Evolutionary conservation across 2,113 vertebrate genomes (phyloP), one percentile per base, ranked within the genome.

Genomic region (Ciconia boyciana): DNA sequence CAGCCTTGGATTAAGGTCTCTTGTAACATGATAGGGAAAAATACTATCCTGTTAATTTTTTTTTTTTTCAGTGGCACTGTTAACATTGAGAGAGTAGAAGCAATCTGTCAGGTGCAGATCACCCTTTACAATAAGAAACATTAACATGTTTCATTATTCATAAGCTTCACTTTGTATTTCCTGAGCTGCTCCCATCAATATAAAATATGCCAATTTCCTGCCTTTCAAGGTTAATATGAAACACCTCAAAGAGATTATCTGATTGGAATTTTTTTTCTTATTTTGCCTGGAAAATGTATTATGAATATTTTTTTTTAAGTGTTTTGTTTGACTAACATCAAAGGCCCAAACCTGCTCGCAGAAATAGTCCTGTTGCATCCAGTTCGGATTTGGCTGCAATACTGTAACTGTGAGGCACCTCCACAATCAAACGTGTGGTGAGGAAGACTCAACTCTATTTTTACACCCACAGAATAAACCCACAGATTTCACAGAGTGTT

Each of bases 131-230:
- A 74, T 41, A 22, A 58, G 93, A 92, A 95, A 79, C 64, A 62
- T 94, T 81, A 71, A 89, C 64, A 94, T 91, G 77, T 89, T 90
- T 52, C 94, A 85, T 95, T 96, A 96, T 96, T 97, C 96, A 91
- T 51, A 20, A 86, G 16, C 92, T 95, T 91, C 80, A 3, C 93
- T 90, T 90, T 14, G 12, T 87, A 51, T 87, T 96, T 96, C 91
- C 93, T 58, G 55, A 91, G 87, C 91, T 83, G 82, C 57, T 90
- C 80, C 89, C 79, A 58, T 94, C 91, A n/a, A 84, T 95, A 96
- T 89, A 93, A 93, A 95, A 97, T 41, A 72, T 94, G 93, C 51
- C 96, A 82, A 94, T 97, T 97, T 96, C 94, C 93, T 96, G 96
- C 89, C 95, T 97, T 94, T 94, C 90, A 92, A 89, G 84, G 95